Evolutionary conservation across 2,113 vertebrate genomes (phyloP).

Genomic region (Oostethus manadensis): DNA sequence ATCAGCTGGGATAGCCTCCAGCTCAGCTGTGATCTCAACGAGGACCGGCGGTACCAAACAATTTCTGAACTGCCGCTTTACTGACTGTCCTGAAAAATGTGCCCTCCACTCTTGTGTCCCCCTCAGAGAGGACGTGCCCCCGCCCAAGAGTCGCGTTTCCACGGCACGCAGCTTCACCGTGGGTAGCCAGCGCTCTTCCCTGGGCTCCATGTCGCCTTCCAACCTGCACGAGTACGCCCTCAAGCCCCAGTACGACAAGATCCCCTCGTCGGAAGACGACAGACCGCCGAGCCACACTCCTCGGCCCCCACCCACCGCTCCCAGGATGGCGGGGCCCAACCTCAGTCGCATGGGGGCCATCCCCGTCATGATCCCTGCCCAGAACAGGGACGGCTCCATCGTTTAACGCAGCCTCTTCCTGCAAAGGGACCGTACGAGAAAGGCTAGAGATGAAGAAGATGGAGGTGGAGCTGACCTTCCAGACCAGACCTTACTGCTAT

Average conservation of each 20-base stretch:
- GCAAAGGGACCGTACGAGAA: slow-evolving; percentile 6
- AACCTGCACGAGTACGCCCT: slow-evolving; percentile 88
- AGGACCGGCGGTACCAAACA: too few relatives aligned
- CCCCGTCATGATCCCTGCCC: slow-evolving; percentile 95
- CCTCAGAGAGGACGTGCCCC: slow-evolving; percentile 90
- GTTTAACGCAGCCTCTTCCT: slow-evolving; percentile 71
- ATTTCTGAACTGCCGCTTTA: slow-evolving; percentile 15
- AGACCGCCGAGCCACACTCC: slow-evolving; percentile 75
- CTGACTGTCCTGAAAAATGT: slow-evolving; percentile 1
- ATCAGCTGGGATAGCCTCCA: too few relatives aligned
- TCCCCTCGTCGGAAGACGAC: slow-evolving; percentile 86
- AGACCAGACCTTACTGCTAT: slow-evolving; percentile 23
- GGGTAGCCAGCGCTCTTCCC: slow-evolving; percentile 92
- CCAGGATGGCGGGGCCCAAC: slow-evolving; percentile 87
- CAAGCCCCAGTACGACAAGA: slow-evolving; percentile 89
- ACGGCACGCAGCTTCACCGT: slow-evolving; percentile 90
- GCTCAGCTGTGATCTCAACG: too few relatives aligned
- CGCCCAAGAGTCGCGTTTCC: slow-evolving; percentile 91
- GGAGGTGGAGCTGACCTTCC: slow-evolving; percentile 27
- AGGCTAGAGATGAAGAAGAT: slow-evolving; percentile 15
- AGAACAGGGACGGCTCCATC: slow-evolving; percentile 95
- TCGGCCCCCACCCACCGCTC: slow-evolving; percentile 68
- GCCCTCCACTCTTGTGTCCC: slow-evolving; percentile 17
- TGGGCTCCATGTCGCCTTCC: slow-evolving; percentile 97
- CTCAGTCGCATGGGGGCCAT: slow-evolving; percentile 96